These are phyloP conservation scores for Palaemon carinicauda DNA, from an alignment of 1,140 invertebrate genomes.

Conservation along the genomic window DNA sequence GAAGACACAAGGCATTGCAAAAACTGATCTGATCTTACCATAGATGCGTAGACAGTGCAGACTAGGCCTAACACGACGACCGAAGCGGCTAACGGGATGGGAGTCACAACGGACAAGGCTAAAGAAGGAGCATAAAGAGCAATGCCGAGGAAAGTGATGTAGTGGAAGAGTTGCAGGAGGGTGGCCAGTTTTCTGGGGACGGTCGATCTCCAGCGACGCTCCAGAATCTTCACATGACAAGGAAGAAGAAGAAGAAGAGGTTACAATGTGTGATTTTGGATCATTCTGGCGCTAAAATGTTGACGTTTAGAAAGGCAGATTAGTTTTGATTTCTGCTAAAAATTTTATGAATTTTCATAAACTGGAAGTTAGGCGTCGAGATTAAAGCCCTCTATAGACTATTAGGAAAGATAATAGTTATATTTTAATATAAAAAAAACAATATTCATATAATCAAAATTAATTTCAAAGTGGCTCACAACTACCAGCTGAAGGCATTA, in stretches of 20 bases:
- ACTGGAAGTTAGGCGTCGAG: too few species aligned
- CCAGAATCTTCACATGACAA: background rate
- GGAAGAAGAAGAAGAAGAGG: background rate
- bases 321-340: too few species aligned
- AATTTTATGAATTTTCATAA: too few species aligned
- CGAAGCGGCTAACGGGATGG: conserved; percentile 11
- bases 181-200: background rate
- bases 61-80: conserved; percentile 12
- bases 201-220: background rate
- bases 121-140: conserved; percentile 41
- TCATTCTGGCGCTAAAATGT: too few species aligned
- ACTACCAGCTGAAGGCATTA: too few species aligned
- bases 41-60: conserved; percentile 30
- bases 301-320: too few species aligned
- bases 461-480: too few species aligned
- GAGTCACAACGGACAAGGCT: conserved; percentile 33
- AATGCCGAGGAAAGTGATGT: conserved; percentile 27
- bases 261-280: background rate
- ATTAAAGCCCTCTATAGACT: too few species aligned
- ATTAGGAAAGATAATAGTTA: too few species aligned
- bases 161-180: background rate
- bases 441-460: too few species aligned
- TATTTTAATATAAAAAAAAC: too few species aligned
- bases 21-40: background rate
- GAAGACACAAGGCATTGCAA: background rate